Evolutionary conservation across 2,113 vertebrate species (phyloP), one percentile per base, ranked within the genome.

Genomic region (Parotia lawesii): DNA sequence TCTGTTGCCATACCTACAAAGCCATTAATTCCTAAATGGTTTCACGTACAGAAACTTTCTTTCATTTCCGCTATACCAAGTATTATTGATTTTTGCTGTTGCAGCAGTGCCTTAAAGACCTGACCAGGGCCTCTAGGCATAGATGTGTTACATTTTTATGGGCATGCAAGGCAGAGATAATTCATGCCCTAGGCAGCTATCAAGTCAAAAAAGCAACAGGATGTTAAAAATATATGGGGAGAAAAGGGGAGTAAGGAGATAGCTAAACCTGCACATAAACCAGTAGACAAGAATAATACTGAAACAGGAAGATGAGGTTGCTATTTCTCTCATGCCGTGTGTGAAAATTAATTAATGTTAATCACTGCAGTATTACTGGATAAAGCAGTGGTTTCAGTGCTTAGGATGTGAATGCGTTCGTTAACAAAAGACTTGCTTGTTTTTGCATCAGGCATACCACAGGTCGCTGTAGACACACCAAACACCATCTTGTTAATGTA

Each of bases 91-190:
- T 92, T 83, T 87, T 87, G 48, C 44, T 91, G 71, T 47, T 62
- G 58, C 54, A 76, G 57, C 54, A 85, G 57, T 57, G 50, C 35
- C 38, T 61, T 72, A 40, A 93, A 89, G 65, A 79, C 66, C 38
- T 51, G 60, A 76, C 33, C 67, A 45, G 28, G 44, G 62, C 47
- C 64, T 91, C 58, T n/a, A 85, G 74, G 62, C 65, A 12, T 31
- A 67, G 75, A 76, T 87, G 71, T 85, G 50, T 93, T 85, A 44
- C 67, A 54, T 85, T 91, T 94, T 92, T 90, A 84, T 66, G 66
- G 74, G 71, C 19, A 28, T 58, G 44, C 50, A 83, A 72, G 66
- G 38, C 79, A 71, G 64, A 90, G 47, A 80, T 67, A 79, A 91
- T 77, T 79, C 82, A 62, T 84, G 69, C 79, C 75, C 79, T 83